Conservation (phyloP, 2,797 vertebrate genomes). For the Acrocephalus scirpaceus region DNA sequence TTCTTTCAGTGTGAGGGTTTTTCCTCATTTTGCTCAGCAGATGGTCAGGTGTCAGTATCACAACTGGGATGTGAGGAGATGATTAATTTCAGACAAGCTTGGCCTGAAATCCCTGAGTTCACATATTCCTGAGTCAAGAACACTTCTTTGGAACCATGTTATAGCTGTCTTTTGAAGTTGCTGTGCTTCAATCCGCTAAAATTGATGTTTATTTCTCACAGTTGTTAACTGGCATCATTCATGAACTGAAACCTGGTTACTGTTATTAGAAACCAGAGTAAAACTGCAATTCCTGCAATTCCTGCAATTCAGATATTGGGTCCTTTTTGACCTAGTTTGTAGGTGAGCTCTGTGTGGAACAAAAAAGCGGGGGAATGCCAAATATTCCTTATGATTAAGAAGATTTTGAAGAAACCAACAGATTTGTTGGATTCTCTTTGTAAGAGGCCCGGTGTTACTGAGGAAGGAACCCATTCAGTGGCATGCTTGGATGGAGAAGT, state of each 20-base stretch:
- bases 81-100: neutral
- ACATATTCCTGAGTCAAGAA: neutral
- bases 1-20: neutral
- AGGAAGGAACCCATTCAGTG: neutral
- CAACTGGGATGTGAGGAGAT: neutral
- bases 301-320: neutral
- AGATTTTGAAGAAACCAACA: neutral
- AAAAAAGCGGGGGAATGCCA: neutral
- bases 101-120: neutral
- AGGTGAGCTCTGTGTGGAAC: neutral
- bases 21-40: neutral
- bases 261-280: neutral
- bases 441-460: neutral
- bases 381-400: neutral
- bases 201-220: neutral
- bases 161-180: neutral
- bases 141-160: neutral
- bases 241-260: neutral
- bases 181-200: neutral
- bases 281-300: neutral
- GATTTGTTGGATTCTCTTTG: neutral
- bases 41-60: neutral
- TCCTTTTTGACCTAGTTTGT: neutral
- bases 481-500: neutral
- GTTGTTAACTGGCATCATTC: neutral